These are phyloP conservation scores for Malthinus seriepunctatus DNA, from an alignment of 2,888 invertebrate species.

Conservation along the genomic window DNA sequence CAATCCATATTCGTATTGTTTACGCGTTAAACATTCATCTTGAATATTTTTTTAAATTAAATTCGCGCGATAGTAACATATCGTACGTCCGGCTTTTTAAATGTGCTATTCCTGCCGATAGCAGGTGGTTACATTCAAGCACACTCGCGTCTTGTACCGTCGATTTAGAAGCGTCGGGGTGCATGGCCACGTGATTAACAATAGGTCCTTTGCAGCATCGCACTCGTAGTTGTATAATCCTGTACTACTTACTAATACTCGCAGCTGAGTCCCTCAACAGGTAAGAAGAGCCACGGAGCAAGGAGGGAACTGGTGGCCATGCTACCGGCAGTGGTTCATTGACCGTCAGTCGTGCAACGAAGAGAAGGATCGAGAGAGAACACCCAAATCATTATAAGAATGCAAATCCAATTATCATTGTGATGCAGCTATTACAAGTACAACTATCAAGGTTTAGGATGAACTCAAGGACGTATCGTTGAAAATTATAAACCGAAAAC, in stretches of 20 bases:
- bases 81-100: conserved; percentile 4
- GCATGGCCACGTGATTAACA: conserved; percentile 47
- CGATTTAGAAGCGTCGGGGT: conserved; percentile 38
- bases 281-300: conserved; percentile 44
- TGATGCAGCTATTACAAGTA: conserved; percentile 27
- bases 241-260: conserved; percentile 50
- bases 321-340: conserved; percentile 56
- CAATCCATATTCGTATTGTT: conserved; percentile 23
- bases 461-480: conserved; percentile 4
- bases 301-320: conserved; percentile 49
- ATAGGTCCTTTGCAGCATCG: conserved; percentile 45
- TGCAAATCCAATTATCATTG: conserved; percentile 39
- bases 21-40: conserved; percentile 24
- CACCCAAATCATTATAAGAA: conserved; percentile 45
- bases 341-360: conserved; percentile 56
- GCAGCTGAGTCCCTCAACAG: conserved; percentile 52
- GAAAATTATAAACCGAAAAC: neutral
- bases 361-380: conserved; percentile 39
- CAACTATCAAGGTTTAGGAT: conserved; percentile 6
- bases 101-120: conserved; percentile 23
- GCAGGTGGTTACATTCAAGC: conserved; percentile 49
- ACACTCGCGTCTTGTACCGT: conserved; percentile 35
- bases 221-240: conserved; percentile 49
- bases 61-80: neutral
- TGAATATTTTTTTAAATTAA: neutral